Conservation (phyloP, 2,888 invertebrate genomes). For the Isoperla grammatica region DNA sequence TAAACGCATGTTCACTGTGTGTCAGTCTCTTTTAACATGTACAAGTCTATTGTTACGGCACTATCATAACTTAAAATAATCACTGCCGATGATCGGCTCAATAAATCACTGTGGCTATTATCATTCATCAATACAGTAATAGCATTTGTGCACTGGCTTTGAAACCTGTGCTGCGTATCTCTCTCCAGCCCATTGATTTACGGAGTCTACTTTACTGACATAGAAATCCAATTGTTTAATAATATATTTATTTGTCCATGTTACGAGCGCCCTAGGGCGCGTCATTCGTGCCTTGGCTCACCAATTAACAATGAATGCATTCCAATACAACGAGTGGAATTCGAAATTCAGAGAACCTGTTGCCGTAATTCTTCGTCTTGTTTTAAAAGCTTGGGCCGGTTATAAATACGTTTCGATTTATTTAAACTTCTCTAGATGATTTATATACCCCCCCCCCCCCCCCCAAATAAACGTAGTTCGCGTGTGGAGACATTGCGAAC, state of each 20-base stretch:
- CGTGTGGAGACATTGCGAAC: not conserved
- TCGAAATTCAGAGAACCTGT: constrained; percentile 2
- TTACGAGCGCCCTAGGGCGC: not conserved
- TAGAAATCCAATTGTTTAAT: constrained; percentile 8
- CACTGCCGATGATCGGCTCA: not conserved
- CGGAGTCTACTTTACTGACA: constrained; percentile 2
- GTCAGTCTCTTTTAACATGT: too few relatives aligned
- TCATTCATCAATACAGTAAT: constrained; percentile 9
- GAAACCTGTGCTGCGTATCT: not conserved
- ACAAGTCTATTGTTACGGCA: not conserved
- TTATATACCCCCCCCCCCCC: too few relatives aligned
- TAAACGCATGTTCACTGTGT: too few relatives aligned
- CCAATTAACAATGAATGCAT: constrained; percentile 5
- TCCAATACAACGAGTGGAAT: not conserved
- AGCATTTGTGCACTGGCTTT: not conserved
- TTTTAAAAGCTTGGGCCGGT: not conserved
- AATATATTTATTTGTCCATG: constrained; percentile 7
- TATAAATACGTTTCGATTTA: not conserved
- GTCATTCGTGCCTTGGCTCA: not conserved
- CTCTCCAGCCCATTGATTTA: not conserved
- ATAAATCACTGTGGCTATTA: not conserved
- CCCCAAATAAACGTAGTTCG: not conserved
- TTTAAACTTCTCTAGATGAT: not conserved
- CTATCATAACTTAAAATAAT: constrained; percentile 6
- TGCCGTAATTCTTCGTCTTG: not conserved